A percentile compares a stretch with the other conserved stretches of the same genome.
phyloP scores from a whole-genome alignment of 2,797 vertebrate species.

The Tenualosa thibaudeaui region DNA sequence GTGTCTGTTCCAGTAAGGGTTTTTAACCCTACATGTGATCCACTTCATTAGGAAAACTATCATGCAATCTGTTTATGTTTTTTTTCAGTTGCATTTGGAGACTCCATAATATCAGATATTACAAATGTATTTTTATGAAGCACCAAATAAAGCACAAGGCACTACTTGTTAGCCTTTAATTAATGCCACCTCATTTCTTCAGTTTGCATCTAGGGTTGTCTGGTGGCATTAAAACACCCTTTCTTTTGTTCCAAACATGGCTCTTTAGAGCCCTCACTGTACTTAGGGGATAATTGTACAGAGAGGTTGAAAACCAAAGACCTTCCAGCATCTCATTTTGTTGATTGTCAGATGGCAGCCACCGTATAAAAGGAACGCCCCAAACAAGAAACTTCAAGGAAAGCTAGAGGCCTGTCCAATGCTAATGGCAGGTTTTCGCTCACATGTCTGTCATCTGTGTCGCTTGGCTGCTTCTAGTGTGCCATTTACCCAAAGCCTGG shows the following conservation, averaged over 20 bases:
- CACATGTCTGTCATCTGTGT: conserved; percentile 5
- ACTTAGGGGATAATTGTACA: conserved; percentile 15
- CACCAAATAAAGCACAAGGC: not conserved
- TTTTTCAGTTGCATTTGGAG: not conserved
- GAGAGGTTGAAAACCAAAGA: conserved; percentile 2
- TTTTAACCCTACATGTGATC: not conserved
- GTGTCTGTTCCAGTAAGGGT: not conserved
- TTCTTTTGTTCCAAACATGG: not conserved
- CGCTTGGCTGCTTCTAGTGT: not conserved
- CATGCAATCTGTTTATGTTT: not conserved
- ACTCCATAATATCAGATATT: not conserved
- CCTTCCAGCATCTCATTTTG: conserved; percentile 5
- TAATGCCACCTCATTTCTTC: not conserved
- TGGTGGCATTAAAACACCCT: not conserved
- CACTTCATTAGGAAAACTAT: not conserved
- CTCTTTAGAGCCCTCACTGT: not conserved
- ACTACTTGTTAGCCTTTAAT: not conserved
- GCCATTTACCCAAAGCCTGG: conserved; percentile 5
- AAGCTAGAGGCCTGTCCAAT: not conserved
- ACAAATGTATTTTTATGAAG: not conserved
- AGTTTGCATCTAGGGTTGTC: not conserved
- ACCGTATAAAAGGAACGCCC: not conserved
- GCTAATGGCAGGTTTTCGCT: conserved; percentile 20
- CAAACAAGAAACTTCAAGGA: conserved; percentile 8
- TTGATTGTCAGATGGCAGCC: conserved; percentile 16